Conservation (phyloP, 30 jellyfish, hydroid and myxozoan species). For the Morbakka virulenta region DNA sequence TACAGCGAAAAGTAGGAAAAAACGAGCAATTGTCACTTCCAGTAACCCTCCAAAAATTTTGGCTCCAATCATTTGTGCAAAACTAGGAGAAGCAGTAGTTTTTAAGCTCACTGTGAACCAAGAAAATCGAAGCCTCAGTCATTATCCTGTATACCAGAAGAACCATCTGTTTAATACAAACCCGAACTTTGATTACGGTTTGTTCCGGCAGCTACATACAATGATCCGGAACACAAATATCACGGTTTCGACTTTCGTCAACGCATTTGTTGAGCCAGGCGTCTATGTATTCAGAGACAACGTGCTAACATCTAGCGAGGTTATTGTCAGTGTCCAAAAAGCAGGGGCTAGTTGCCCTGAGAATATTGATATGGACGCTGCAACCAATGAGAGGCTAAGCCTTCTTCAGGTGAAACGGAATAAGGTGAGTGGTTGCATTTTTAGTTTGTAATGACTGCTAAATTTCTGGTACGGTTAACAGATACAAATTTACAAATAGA, state of each 20-base stretch:
- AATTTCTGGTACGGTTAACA: too few relatives aligned
- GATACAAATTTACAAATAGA: too few relatives aligned
- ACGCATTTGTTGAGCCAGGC: constrained; percentile 88
- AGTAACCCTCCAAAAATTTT: constrained; percentile 50
- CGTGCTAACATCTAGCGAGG: constrained; percentile 78
- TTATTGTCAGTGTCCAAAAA: constrained; percentile 81
- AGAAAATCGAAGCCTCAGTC: constrained; percentile 67
- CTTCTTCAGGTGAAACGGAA: constrained; percentile 16
- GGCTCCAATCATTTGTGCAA: constrained; percentile 85
- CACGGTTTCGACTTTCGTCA: constrained; percentile 69
- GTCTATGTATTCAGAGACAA: constrained; percentile 89
- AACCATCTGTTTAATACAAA: constrained; percentile 89
- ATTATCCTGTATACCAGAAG: constrained; percentile 82
- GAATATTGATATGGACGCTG: constrained; percentile 67
- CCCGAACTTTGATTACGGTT: constrained; percentile 90
- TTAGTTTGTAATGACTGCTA: too few relatives aligned
- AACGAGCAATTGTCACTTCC: constrained; percentile 58
- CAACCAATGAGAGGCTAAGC: constrained; percentile 50
- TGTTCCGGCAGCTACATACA: constrained; percentile 80
- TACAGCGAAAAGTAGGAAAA: background rate
- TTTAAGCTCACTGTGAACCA: constrained; percentile 60
- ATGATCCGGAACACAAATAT: constrained; percentile 78
- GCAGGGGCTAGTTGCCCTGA: constrained; percentile 84
- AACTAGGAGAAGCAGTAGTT: constrained; percentile 72
- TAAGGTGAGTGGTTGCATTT: constrained; percentile 11